Base-by-base conservation (phyloP, 1,140 invertebrate genomes). In the Cheumatopsyche charites region DNA sequence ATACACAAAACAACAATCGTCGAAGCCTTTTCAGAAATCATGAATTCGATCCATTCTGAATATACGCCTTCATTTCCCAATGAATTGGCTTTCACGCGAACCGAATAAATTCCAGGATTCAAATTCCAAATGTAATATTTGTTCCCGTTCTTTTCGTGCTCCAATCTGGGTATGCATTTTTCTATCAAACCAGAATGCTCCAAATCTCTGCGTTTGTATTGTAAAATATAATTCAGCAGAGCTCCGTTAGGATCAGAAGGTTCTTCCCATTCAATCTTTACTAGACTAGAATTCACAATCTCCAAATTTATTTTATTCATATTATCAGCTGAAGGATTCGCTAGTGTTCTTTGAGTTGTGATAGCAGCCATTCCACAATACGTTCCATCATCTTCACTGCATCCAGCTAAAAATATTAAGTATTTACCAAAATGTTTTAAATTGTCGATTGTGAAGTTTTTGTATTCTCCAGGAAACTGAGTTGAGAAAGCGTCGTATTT, bases 191-290 rank as follows among this genome's bases (percentile, higher is more conserved):
- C 29, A n/a, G n/a, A n/a, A n/a, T n/a, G n/a, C 29, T 36, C 9
- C 29, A 36, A 3, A 36, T 36, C 29, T 4, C 3, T 36, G 17
- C 82, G 81, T 58, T 77, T 83, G 74, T 88, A 87, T 67, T 87
- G 82, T 1, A 91, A 77, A 13, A 83, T 81, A 76, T 90, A 91
- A 0, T 85, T 82, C 1, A 91, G 79, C 36, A 90, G 87, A 0
- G 88, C 75, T 0, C 87, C 87, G 78, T 92, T 92, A 0, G 90
- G 88, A 25, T 85, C 61, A 4, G 75, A 74, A 1, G 90, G 90
- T 73, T 86, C 80, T 1, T 80, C 77, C 91, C 91, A 92, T 11
- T 75, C 80, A 1, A 91, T 76, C 9, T 81, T 78, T 1, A 80
- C 79, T 42, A 80, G 76, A 0, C 80, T 78, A 0, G 78, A 75